phyloP scores from a whole-genome alignment of 23 tunicate species.

The Ascidia mentula region DNA sequence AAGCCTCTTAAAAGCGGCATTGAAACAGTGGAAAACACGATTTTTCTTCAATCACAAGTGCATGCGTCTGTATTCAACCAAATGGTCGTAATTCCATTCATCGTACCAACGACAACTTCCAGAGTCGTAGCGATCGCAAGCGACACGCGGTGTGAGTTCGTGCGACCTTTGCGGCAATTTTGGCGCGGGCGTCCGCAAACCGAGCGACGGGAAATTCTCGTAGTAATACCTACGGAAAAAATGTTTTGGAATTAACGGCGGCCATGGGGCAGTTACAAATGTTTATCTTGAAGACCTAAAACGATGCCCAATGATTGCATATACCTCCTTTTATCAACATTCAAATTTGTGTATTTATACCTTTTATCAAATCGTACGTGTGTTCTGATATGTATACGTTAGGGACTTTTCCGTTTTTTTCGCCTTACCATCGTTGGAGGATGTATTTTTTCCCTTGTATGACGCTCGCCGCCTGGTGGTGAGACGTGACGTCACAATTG shows the following conservation, averaged over 20 bases:
- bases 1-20: no score
- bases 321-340: no score
- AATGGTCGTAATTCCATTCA: conserved; percentile 87
- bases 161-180: conserved; percentile 33
- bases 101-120: conserved; percentile 94
- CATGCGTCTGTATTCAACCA: conserved; percentile 1
- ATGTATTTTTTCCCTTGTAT: conserved; percentile 70
- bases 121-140: conserved; percentile 65
- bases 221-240: conserved; percentile 71
- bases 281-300: no score
- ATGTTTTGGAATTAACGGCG: not conserved
- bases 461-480: conserved; percentile 65
- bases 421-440: conserved; percentile 73
- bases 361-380: no score
- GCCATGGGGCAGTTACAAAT: no score
- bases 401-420: not conserved
- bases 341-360: no score
- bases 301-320: no score
- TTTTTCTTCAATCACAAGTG: not conserved
- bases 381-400: no score
- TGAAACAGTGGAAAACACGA: not conserved
- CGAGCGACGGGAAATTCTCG: conserved; percentile 61
- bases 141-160: conserved; percentile 58
- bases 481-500: conserved; percentile 64
- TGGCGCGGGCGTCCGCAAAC: conserved; percentile 49